Base-by-base conservation (phyloP, 1,140 invertebrate species). In the Colletes latitarsis region DNA sequence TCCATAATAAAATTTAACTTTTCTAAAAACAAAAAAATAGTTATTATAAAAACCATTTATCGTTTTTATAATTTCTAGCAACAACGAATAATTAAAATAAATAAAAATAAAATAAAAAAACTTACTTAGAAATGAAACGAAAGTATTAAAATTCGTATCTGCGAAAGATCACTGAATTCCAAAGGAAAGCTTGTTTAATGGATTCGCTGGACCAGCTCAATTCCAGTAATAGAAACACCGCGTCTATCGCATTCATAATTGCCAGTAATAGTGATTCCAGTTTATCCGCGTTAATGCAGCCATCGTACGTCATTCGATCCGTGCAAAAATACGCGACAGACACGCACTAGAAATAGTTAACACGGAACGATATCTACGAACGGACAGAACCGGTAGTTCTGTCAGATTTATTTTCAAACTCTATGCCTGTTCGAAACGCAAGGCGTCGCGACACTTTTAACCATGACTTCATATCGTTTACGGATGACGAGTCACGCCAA, bases 381-480 rank as follows among this genome's bases (percentile, higher is more conserved):
- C 41, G 2, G 49, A 21, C 19, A 57, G 77, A 73, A 57, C 41
- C 70, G 63, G 66, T 75, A 77, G 55, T 49, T 72, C 57, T 55
- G 70, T 82, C 81, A 83, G 79, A 77, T 81, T 88, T 88, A 88
- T 87, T 87, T 88, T 77, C 75, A 74, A 85, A 70, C 55, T 17
- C 46, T 77, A 53, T 46, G 55, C 46, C 52, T 17, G 58, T 49
- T 21, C 19, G n/a, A 53, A 14, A 21, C 9, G 12, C 12, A 17
- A 12, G 17, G 1, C 60, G 8, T 49, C 46, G 63, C 46, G 49
- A 46, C 43, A 52, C 57, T 77, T 85, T 84, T 77, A 85, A 81
- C 68, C 72, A 21, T 72, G 77, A 85, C 77, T 83, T 83, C 75
- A 70, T 73, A 15, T 74, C n/a, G 52, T 72, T 68, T 4, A 3